A percentile compares a stretch with the other conserved stretches of the same genome.
phyloP scores from a whole-genome alignment of 1,140 invertebrate species.

The Vollenhovia emeryi region DNA sequence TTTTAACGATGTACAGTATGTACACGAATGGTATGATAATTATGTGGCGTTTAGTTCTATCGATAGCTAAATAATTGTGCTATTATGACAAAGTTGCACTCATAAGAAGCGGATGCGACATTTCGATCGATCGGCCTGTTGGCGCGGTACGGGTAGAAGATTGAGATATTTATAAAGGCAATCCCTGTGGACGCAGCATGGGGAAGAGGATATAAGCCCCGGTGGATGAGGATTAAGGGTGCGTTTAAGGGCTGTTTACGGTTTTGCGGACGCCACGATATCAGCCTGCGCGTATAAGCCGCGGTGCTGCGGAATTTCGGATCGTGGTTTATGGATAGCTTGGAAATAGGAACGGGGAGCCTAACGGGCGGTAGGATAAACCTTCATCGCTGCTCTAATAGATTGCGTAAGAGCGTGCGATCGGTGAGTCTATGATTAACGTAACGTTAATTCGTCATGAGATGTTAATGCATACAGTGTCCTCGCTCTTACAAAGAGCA shows the following conservation, averaged over 20 bases:
- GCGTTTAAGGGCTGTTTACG: slow-evolving; percentile 76
- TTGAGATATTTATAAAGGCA: slow-evolving; percentile 73
- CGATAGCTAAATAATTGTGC: not conserved
- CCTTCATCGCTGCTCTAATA: slow-evolving; percentile 14
- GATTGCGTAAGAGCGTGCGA: slow-evolving; percentile 26
- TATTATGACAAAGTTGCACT: slow-evolving; percentile 2
- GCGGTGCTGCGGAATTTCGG: slow-evolving; percentile 62
- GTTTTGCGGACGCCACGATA: slow-evolving; percentile 66
- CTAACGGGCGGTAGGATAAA: slow-evolving; percentile 47
- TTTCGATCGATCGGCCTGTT: slow-evolving; percentile 64
- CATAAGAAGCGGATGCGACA: slow-evolving; percentile 50
- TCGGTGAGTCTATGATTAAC: not conserved
- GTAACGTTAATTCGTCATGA: slow-evolving; percentile 56
- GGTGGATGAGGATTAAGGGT: slow-evolving; percentile 72
- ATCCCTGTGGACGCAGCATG: slow-evolving; percentile 49
- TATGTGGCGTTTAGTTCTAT: not conserved
- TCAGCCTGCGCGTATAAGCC: slow-evolving; percentile 56
- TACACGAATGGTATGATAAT: not conserved
- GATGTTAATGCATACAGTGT: slow-evolving; percentile 55
- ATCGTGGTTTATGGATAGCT: slow-evolving; percentile 67
- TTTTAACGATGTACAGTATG: too few species aligned
- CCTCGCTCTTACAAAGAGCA: not conserved
- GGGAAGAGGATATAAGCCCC: slow-evolving; percentile 35
- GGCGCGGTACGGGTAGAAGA: slow-evolving; percentile 34
- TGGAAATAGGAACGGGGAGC: slow-evolving; percentile 28